Evolutionary conservation across 2,113 vertebrate genomes (phyloP).

Genomic region (Arothron firmamentum): DNA sequence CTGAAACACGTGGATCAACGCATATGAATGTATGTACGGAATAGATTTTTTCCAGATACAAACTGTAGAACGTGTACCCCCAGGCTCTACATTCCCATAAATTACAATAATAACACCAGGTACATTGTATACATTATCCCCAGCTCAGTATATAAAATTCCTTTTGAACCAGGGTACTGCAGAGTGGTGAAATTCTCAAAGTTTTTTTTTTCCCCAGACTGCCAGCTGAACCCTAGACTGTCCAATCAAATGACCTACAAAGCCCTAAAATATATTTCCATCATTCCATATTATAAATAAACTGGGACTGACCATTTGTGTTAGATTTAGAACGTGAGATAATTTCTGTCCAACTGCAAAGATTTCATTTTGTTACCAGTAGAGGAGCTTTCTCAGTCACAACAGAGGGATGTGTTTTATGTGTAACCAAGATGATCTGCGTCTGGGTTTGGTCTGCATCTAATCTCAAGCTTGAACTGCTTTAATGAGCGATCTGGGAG

Average conservation of each 20-base stretch:
- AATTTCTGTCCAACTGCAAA: background rate
- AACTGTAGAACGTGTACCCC: background rate
- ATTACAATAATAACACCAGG: conserved; percentile 1
- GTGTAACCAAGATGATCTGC: conserved; percentile 24
- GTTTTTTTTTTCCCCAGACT: conserved; percentile 41
- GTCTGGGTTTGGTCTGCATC: conserved; percentile 40
- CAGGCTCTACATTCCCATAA: background rate
- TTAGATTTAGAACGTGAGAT: background rate
- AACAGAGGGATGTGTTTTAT: conserved; percentile 27
- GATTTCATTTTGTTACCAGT: conserved; percentile 30
- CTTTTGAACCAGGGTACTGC: conserved; percentile 41
- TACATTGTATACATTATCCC: conserved; percentile 7
- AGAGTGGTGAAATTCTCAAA: conserved; percentile 51
- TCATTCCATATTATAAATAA: background rate
- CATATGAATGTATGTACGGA: background rate
- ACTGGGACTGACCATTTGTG: too few species aligned
- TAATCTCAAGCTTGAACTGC: conserved; percentile 60
- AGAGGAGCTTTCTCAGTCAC: conserved; percentile 29
- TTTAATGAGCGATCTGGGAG: conserved; percentile 64
- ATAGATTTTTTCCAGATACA: background rate
- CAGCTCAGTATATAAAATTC: conserved; percentile 30
- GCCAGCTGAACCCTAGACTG: conserved; percentile 44
- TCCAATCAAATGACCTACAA: conserved; percentile 31
- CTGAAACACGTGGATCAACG: background rate
- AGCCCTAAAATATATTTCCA: background rate